phyloP scores from a whole-genome alignment of 2,113 vertebrate species.

The Benitochromis conjunctus region DNA sequence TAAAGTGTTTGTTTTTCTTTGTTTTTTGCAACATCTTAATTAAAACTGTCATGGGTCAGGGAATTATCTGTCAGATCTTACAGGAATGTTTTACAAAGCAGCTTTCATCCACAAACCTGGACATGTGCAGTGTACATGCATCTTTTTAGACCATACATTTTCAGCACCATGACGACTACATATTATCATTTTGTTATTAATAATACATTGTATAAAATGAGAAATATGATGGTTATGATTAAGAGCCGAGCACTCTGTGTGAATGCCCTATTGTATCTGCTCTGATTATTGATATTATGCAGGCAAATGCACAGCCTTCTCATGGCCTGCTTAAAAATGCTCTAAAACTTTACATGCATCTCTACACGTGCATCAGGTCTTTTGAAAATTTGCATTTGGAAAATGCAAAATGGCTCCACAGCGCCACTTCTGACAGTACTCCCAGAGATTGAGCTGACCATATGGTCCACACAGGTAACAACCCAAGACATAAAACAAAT shows the following conservation, averaged over 20 bases:
- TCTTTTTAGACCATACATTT: neutral
- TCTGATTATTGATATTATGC: neutral
- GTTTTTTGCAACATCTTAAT: neutral
- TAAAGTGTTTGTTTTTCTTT: neutral
- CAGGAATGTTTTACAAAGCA: neutral
- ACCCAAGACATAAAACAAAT: neutral
- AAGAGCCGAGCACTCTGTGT: neutral
- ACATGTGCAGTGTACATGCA: neutral
- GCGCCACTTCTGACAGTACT: neutral
- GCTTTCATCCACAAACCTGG: neutral
- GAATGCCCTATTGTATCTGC: neutral
- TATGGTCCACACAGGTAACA: neutral
- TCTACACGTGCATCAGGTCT: neutral
- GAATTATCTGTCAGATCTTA: neutral
- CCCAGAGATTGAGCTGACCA: neutral
- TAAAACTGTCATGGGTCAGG: rapidly evolving
- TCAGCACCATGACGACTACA: neutral
- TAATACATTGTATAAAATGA: neutral
- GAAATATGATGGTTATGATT: neutral
- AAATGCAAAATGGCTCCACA: neutral
- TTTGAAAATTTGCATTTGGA: neutral
- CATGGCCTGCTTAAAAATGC: neutral
- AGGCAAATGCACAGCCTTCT: neutral
- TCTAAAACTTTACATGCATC: neutral
- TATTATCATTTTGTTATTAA: neutral